Base-by-base conservation (phyloP, 2,113 vertebrate species). In the Deroptyus accipitrinus region DNA sequence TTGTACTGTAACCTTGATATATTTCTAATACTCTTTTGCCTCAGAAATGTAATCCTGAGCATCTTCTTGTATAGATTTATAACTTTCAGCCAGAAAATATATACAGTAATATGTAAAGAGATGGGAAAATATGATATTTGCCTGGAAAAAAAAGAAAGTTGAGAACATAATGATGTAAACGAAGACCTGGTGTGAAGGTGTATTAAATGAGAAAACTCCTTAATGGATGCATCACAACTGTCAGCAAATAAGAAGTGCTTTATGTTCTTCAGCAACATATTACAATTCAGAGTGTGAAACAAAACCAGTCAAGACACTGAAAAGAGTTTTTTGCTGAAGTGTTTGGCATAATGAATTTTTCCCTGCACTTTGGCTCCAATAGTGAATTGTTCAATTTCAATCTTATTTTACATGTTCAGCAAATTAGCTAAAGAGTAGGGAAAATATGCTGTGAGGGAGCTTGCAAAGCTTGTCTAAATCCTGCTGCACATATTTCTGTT, bases 331-430 rank as follows among this genome's bases (percentile, higher is more conserved):
- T 44, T 83, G 15, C 11, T 63, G n/a, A 62, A 44, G 22, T 68
- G 9, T 51, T 63, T 59, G 5, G 13, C 8, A 42, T 39, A 77
- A 63, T 17, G 41, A 69, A 0, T 39, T 80, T 88, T 94, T 52
- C 30, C 5, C 6, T 35, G 9, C 1, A 0, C 2, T 80, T 64
- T 31, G 42, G 1, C 8, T 75, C 78, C 30, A 30, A 18, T 17
- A 12, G 3, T 2, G 1, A 78, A 49, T 17, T 41, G 3, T 62
- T 64, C 24, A 16, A 14, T 41, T 67, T 59, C 30, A 69, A 8
- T 46, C 17, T 78, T 33, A 37, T 83, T 91, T 86, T 27, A 24
- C 6, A 18, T n/a, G 7, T 19, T 14, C 35, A 84, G 22, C 1
- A 77, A 78, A 84, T 44, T 52, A 57, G 3, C 37, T 80, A 33